Evolutionary conservation across 2,888 invertebrate genomes (phyloP).

Genomic region (Cheilosia impressa): DNA sequence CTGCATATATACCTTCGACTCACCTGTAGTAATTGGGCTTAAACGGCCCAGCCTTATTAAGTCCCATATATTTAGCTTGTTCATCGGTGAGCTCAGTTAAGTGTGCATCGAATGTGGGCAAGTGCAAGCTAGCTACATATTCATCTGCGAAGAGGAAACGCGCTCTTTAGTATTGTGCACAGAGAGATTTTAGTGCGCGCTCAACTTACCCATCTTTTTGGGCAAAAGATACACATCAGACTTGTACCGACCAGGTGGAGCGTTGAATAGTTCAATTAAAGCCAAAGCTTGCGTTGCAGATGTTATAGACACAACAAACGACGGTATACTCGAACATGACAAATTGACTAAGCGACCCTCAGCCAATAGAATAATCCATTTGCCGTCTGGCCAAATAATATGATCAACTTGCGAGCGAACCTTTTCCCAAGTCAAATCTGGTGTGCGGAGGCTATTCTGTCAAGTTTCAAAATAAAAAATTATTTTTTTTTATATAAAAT

Average conservation of each 20-base stretch:
- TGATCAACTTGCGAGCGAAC: slow-evolving; percentile 99
- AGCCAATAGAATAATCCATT: slow-evolving; percentile 95
- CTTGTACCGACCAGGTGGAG: slow-evolving; percentile 96
- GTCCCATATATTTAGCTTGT: slow-evolving; percentile 98
- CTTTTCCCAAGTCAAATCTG: slow-evolving; percentile 98
- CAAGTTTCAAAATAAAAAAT: slow-evolving; percentile 75
- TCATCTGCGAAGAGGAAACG: slow-evolving; percentile 87
- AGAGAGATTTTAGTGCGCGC: background rate
- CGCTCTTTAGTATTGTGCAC: too few species aligned
- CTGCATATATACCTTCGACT: slow-evolving; percentile 71
- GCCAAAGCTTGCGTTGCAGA: slow-evolving; percentile 98
- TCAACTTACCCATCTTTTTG: slow-evolving; percentile 95
- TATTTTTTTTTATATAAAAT: background rate
- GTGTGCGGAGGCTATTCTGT: slow-evolving; percentile 94
- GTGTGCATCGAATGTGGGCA: slow-evolving; percentile 98
- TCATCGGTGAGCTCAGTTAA: slow-evolving; percentile 97
- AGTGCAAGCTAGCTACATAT: slow-evolving; percentile 97
- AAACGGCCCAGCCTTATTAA: slow-evolving; percentile 98
- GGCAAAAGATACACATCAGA: slow-evolving; percentile 98
- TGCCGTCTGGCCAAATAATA: slow-evolving; percentile 99
- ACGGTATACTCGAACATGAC: slow-evolving; percentile 98
- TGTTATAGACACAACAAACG: slow-evolving; percentile 98
- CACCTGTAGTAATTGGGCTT: slow-evolving; percentile 99
- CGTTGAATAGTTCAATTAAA: slow-evolving; percentile 98
- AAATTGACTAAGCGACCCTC: slow-evolving; percentile 98